A percentile compares a stretch with the other conserved stretches of the same genome.
phyloP scores from a whole-genome alignment of 2,888 invertebrate species.

The Hetaerina titia region DNA sequence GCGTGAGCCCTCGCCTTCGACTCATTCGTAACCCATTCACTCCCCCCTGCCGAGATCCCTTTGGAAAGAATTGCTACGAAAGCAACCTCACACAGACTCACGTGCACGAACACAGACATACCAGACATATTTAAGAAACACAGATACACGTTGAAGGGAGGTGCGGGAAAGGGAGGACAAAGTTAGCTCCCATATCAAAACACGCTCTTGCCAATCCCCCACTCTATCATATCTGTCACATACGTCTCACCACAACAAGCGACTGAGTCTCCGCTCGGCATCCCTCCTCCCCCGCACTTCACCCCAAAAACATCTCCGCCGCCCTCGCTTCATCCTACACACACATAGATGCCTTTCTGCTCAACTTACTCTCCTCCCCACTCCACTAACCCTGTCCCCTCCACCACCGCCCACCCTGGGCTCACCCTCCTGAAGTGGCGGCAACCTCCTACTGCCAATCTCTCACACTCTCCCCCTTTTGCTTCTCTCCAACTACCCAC shows the following conservation, averaged over 20 bases:
- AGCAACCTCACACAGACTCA: background rate
- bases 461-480: background rate
- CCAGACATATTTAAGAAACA: background rate
- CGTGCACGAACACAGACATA: too few species aligned
- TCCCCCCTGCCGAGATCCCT: too few species aligned
- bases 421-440: background rate
- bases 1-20: background rate
- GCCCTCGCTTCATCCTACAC: too few species aligned
- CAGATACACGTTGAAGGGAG: background rate
- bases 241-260: background rate
- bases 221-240: background rate
- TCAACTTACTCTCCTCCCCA: too few species aligned
- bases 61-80: background rate
- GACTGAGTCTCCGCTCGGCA: background rate
- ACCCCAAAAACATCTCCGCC: background rate
- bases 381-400: too few species aligned
- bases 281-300: background rate
- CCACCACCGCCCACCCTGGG: background rate
- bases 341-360: too few species aligned
- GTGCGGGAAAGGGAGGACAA: background rate
- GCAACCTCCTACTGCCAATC: background rate
- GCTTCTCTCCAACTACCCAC: background rate
- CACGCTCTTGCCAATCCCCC: background rate
- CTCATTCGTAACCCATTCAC: background rate
- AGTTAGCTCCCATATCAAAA: background rate